Evolutionary conservation across 2,888 invertebrate genomes (phyloP).

Genomic region (Cinara cedri): DNA sequence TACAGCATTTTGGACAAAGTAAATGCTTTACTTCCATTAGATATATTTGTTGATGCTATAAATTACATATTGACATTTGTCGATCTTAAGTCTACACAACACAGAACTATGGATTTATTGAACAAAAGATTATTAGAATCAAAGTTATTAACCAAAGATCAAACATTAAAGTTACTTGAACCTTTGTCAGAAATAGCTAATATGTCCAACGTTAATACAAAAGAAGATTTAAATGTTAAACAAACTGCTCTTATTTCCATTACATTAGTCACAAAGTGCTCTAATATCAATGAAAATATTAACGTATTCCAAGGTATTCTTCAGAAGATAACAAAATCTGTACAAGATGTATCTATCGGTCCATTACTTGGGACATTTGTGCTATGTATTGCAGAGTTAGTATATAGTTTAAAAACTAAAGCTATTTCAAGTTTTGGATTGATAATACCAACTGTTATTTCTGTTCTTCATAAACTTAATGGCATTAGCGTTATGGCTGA

Average conservation of each 20-base stretch:
- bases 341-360: constrained; percentile 61
- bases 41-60: constrained; percentile 55
- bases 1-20: constrained; percentile 48
- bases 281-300: constrained; percentile 44
- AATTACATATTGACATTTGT: constrained; percentile 49
- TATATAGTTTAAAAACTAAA: constrained; percentile 76
- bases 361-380: constrained; percentile 77
- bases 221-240: constrained; percentile 65
- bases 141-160: constrained; percentile 63
- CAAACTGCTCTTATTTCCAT: constrained; percentile 83
- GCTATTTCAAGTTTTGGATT: constrained; percentile 63
- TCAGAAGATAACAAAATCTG: constrained; percentile 48
- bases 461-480: constrained; percentile 46
- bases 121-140: constrained; percentile 72
- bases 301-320: constrained; percentile 55
- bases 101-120: constrained; percentile 77
- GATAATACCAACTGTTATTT: constrained; percentile 55
- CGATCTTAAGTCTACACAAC: constrained; percentile 48
- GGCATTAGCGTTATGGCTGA: constrained; percentile 25
- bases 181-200: constrained; percentile 47
- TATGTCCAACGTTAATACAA: constrained; percentile 32
- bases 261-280: constrained; percentile 69
- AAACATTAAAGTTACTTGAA: constrained; percentile 48
- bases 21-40: constrained; percentile 49
- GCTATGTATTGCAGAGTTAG: constrained; percentile 80